Evolutionary conservation across 2,113 vertebrate genomes (phyloP).

Genomic region (Coptodon rendalli): DNA sequence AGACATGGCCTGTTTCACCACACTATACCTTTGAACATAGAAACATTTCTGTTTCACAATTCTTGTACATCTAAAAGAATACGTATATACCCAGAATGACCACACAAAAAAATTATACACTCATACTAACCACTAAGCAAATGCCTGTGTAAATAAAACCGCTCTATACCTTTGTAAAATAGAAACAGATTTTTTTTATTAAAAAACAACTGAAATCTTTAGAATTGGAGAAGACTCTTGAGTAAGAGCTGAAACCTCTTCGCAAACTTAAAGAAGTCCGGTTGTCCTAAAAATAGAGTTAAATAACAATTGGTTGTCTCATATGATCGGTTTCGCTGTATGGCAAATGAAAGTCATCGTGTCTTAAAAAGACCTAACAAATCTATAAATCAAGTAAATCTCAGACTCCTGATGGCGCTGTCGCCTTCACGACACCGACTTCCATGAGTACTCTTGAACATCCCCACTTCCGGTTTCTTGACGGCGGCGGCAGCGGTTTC

Average conservation of each 20-base stretch:
- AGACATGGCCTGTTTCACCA: neutral
- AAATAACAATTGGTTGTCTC: neutral
- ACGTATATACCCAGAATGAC: neutral
- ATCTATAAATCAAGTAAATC: neutral
- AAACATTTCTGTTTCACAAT: neutral
- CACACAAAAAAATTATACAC: neutral
- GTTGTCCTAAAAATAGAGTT: neutral
- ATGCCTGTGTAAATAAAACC: neutral
- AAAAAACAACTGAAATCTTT: neutral
- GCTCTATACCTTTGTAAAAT: neutral
- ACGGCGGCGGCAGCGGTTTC: constrained; percentile 21
- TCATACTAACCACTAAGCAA: neutral
- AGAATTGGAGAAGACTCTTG: neutral
- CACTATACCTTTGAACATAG: neutral
- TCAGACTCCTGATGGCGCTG: constrained; percentile 14
- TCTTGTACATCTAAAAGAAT: neutral
- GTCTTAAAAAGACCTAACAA: neutral
- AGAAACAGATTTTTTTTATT: neutral
- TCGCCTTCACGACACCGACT: neutral
- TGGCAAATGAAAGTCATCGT: neutral
- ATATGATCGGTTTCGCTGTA: neutral
- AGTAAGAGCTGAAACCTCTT: neutral
- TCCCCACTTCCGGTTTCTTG: neutral
- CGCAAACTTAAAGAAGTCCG: neutral
- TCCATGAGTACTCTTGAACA: neutral